Evolutionary conservation across 1,140 invertebrate genomes (phyloP), one percentile per base, ranked within the genome.

Genomic region (Listronotus bonariensis): DNA sequence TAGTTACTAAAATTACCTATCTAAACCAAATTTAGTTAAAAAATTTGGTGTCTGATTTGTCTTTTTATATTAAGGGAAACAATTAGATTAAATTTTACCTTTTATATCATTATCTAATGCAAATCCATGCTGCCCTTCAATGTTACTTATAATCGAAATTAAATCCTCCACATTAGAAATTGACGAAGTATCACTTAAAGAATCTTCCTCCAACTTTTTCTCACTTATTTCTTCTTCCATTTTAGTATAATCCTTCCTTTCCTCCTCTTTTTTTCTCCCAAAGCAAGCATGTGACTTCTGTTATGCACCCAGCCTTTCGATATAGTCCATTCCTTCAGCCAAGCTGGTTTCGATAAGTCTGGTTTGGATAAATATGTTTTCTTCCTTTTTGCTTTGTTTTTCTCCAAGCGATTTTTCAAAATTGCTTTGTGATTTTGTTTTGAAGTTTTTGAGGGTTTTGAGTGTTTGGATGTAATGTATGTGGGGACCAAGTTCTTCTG

Each of bases 281-380:
- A 62, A 8, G 59, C 68, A 7, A 77, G 53, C 41, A 77, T 55
- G 63, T 78, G 74, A 10, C 68, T 70, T 61, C 71, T 69, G 55
- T 78, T 77, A 62, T 77, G 76, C 18, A 77, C 75, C 77, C 77
- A 79, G 4, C 77, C 77, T 56, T 79, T 79, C 20, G 76, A 78
- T 14, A 79, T 77, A 12, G 77, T 79, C 77, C 77, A 79, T 64
- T 79, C 75, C 43, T 78, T 79, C 43, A 77, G 58, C 76, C 76
- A 79, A 32, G 77, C 76, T 3, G 75, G 76, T 64, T 74, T 77
- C 7, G 40, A 53, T 12, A 62, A n/a, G 32, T 43, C 49, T 8
- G 31, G 49, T 20, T 62, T 62, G n/a, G 46, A 53, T 12, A 53
- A 36, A 18, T 26, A 41, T 14, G 34, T 15, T 15, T 60, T 38